These are phyloP conservation scores for Orthosia incerta DNA, from an alignment of 2,888 invertebrate species.

Conservation along the genomic window DNA sequence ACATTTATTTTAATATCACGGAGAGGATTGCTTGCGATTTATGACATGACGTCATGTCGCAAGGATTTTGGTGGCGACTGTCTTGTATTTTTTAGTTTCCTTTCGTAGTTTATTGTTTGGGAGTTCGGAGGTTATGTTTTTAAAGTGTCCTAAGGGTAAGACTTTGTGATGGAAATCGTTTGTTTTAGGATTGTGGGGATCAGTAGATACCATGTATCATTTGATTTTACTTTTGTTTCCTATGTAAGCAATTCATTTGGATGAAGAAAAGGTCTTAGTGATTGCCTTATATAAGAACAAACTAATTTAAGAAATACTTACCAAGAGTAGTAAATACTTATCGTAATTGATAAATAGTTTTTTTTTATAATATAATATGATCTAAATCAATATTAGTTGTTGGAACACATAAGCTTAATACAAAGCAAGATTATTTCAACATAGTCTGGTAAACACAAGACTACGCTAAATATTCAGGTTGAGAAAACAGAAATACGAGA, in stretches of 20 bases:
- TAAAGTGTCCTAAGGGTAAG: background rate
- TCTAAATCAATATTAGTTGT: background rate
- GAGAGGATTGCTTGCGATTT: slow-evolving; percentile 65
- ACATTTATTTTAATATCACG: slow-evolving; percentile 78
- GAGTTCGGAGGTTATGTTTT: slow-evolving; percentile 26
- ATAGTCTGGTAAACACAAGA: slow-evolving; percentile 26
- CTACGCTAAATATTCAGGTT: slow-evolving; percentile 7
- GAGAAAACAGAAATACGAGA: slow-evolving; percentile 14
- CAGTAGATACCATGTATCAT: background rate
- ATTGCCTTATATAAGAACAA: no score
- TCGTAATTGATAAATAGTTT: no score
- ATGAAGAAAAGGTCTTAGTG: no score
- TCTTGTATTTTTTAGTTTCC: slow-evolving; percentile 26
- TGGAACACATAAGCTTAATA: background rate
- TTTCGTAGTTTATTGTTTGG: slow-evolving; percentile 26
- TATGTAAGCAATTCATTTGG: no score
- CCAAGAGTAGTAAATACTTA: no score
- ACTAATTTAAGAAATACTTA: no score
- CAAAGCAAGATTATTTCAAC: slow-evolving; percentile 16
- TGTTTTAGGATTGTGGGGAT: background rate
- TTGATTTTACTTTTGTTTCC: no score
- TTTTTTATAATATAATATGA: no score
- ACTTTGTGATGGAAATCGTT: background rate
- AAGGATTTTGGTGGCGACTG: slow-evolving; percentile 49
- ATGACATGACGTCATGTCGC: slow-evolving; percentile 59